These are phyloP conservation scores for Meriones unguiculatus DNA, from an alignment of 2,113 vertebrate species.

Conservation along the genomic window DNA sequence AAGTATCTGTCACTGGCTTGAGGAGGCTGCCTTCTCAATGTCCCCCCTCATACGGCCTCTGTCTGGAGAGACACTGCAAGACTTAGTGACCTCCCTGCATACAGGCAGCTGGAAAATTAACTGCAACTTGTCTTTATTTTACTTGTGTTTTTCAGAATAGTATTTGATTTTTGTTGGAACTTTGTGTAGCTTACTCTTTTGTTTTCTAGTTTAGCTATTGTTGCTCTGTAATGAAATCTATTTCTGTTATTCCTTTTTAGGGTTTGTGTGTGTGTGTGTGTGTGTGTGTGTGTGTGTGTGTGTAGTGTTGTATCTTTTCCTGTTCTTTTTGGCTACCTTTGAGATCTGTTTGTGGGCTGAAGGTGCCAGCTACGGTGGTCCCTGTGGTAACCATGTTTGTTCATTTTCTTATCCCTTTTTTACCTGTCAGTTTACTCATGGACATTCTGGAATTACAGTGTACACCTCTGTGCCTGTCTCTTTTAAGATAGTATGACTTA, in stretches of 20 bases:
- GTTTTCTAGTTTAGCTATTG: not conserved
- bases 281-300: not conserved
- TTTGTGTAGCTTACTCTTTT: accelerated
- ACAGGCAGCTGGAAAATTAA: not conserved
- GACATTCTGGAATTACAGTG: too few relatives aligned
- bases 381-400: too few relatives aligned
- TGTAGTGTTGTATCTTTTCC: not conserved
- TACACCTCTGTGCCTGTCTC: not conserved
- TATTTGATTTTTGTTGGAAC: not conserved
- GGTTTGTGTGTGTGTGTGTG: not conserved
- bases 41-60: not conserved
- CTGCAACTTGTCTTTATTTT: not conserved
- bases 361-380: too few relatives aligned
- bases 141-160: not conserved
- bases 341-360: not conserved
- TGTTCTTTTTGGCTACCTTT: not conserved
- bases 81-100: too few relatives aligned
- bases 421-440: too few relatives aligned
- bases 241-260: not conserved
- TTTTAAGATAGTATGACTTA: not conserved
- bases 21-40: not conserved
- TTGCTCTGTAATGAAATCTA: not conserved
- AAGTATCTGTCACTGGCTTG: not conserved
- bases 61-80: not conserved
- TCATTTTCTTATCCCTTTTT: too few relatives aligned